Evolutionary conservation across 2,113 vertebrate species (phyloP), one percentile per base, ranked within the genome.

Genomic region (Erpornis zantholeuca): DNA sequence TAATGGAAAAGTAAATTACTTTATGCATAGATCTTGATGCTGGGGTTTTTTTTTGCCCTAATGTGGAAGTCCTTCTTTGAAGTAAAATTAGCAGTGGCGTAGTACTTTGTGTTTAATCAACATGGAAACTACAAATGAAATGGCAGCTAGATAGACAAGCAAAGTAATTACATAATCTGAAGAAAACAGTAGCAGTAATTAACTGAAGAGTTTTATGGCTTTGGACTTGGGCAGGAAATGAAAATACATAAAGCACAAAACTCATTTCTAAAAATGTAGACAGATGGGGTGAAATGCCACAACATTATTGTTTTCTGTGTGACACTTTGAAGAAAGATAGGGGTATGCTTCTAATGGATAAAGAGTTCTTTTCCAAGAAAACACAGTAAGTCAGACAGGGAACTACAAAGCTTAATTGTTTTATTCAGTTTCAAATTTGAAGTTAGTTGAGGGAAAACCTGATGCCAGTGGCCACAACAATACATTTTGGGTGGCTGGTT

Each of bases 41-140:
- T 68, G 40, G 0, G 4, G 3, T 0, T 9, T 82, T 66, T 81
- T 33, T 88, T 86, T 79, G 27, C 21, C 36, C 9, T 56, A 52
- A 33, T 64, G 42, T 77, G 81, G 89, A 95, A 94, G 54, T 79
- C 49, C 31, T 21, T 65, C 28, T 88, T 92, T 80, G 80, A 96
- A 91, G 64, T 80, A 93, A 95, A 95, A 90, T 90, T 54, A 86
- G 18, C 35, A 50, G 50, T 88, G 56, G 35, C 12, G 16, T 47
- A 49, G 29, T 53, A 53, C 59, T 86, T 90, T 66, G 35, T 92
- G 21, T 89, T 96, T 82, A 68, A 89, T 73, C 65, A 92, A 44
- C 76, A 29, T 69, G 78, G 90, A 95, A 91, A n/a, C 29, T 77
- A 53, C 22, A 78, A 95, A 82, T 54, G 88, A 92, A 90, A 72